These are phyloP conservation scores for Mantis religiosa DNA, from an alignment of 2,888 invertebrate genomes.

Conservation along the genomic window DNA sequence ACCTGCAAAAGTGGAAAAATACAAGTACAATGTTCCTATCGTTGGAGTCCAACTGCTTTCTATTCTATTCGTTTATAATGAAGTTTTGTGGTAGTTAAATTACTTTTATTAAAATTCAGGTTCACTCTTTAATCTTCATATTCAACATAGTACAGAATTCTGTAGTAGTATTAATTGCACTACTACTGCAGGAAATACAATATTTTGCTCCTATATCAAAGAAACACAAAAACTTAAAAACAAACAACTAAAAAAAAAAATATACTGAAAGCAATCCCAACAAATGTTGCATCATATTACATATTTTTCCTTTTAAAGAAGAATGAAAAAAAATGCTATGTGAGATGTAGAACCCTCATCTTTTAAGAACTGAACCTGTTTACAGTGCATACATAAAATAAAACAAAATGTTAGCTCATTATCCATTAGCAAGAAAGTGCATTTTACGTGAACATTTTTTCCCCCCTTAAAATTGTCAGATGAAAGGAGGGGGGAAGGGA, in stretches of 20 bases:
- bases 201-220: not conserved
- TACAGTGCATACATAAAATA: too few species aligned
- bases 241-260: not conserved
- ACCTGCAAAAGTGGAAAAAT: constrained; percentile 16
- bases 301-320: too few species aligned
- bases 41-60: not conserved
- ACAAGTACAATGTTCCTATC: constrained; percentile 1
- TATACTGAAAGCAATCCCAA: not conserved
- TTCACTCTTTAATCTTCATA: not conserved
- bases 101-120: not conserved
- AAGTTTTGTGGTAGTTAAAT: not conserved
- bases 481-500: too few species aligned
- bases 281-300: not conserved
- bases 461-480: too few species aligned
- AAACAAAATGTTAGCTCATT: too few species aligned
- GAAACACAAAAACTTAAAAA: not conserved
- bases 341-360: too few species aligned
- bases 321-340: too few species aligned
- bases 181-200: not conserved
- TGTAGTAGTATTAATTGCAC: not conserved
- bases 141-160: not conserved
- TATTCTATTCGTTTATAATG: not conserved
- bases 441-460: too few species aligned
- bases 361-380: too few species aligned
- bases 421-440: too few species aligned